Percentiles rank a stretch among this genome's conserved stretches.
phyloP scores from a whole-genome alignment of 2,113 vertebrate genomes.

The Pomatorhinus ruficollis region DNA sequence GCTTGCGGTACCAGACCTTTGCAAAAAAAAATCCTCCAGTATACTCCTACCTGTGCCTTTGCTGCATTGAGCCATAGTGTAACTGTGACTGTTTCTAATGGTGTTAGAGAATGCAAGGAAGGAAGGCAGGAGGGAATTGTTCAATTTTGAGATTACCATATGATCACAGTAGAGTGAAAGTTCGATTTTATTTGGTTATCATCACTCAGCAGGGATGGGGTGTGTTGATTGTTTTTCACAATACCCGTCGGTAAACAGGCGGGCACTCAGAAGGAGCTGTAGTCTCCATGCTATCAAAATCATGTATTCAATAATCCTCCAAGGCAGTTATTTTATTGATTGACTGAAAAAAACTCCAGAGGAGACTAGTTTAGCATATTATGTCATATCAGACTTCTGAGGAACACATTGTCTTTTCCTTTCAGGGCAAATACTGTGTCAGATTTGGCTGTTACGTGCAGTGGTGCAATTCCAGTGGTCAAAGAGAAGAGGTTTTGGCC shows the following conservation, averaged over 20 bases:
- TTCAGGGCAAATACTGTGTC: neutral
- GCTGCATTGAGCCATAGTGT: neutral
- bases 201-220: neutral
- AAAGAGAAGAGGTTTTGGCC: neutral
- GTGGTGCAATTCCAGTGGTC: neutral
- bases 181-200: neutral
- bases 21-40: neutral
- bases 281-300: neutral
- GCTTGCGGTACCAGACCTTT: neutral
- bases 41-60: neutral
- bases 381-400: neutral
- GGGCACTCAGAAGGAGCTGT: neutral
- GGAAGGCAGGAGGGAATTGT: neutral
- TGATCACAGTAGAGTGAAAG: neutral
- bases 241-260: neutral
- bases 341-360: neutral
- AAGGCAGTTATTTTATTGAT: neutral
- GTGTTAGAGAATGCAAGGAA: neutral
- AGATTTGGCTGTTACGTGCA: neutral
- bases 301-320: neutral
- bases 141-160: neutral
- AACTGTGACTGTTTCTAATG: neutral
- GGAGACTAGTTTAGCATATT: neutral
- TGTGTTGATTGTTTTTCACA: neutral
- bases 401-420: neutral